A percentile compares a stretch with the other conserved stretches of the same genome.
These are phyloP conservation scores for Eilema caniola DNA, from an alignment of 2,888 invertebrate genomes.

Conservation along the genomic window DNA sequence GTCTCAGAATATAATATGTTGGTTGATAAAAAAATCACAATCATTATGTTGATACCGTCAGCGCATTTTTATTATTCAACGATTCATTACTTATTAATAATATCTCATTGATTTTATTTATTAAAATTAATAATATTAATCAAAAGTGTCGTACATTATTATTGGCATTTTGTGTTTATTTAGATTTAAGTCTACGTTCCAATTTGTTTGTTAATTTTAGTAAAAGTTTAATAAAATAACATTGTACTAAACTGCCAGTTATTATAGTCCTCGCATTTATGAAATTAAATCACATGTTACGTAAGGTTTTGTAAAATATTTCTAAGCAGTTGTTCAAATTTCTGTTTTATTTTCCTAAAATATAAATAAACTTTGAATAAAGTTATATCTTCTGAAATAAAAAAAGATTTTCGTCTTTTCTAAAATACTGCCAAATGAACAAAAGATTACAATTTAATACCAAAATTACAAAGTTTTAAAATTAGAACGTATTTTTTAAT, in stretches of 20 bases:
- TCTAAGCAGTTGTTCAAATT: conserved; percentile 42
- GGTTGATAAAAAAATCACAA: conserved; percentile 32
- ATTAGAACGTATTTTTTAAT: neutral
- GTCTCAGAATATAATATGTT: conserved; percentile 33
- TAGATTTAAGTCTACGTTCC: conserved; percentile 70
- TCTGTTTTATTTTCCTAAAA: conserved; percentile 16
- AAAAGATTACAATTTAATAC: neutral
- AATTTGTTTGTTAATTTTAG: conserved; percentile 61
- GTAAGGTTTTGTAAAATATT: conserved; percentile 53
- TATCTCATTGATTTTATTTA: conserved; percentile 64
- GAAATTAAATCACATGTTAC: conserved; percentile 52
- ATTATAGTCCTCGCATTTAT: conserved; percentile 82
- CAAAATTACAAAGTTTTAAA: neutral
- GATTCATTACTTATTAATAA: conserved; percentile 42
- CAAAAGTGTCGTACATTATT: conserved; percentile 77
- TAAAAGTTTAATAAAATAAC: conserved; percentile 57
- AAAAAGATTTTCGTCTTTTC: neutral
- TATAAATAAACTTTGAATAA: neutral
- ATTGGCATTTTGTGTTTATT: conserved; percentile 79
- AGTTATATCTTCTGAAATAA: neutral
- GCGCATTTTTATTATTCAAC: conserved; percentile 16
- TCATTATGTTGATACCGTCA: conserved; percentile 37
- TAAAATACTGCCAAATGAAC: conserved; percentile 4
- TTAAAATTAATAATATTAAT: conserved; percentile 54
- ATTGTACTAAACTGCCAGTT: conserved; percentile 72